These are phyloP conservation scores for Cosmorhoe ocellata DNA, from an alignment of 2,888 invertebrate genomes.

Conservation along the genomic window DNA sequence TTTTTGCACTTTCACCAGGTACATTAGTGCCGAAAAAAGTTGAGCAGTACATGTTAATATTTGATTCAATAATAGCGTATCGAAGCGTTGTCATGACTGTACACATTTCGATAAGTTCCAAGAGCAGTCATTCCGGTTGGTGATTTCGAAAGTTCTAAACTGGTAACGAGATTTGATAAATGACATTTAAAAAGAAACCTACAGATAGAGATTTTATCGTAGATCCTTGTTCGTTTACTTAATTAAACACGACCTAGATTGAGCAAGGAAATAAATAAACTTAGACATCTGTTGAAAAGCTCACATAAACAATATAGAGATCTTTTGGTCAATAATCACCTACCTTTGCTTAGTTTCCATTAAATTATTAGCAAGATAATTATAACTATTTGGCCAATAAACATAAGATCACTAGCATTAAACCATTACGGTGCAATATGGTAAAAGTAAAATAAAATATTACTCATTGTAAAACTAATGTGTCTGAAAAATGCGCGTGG, in stretches of 20 bases:
- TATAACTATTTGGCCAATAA: no score
- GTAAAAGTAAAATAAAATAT: conserved; percentile 45
- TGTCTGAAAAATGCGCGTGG: conserved; percentile 58
- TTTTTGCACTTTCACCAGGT: conserved; percentile 29
- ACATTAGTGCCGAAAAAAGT: conserved; percentile 14
- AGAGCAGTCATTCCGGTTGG: conserved; percentile 29
- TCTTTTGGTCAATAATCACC: no score
- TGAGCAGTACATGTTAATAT: conserved; percentile 1
- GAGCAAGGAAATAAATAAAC: not conserved
- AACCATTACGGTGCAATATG: conserved; percentile 47
- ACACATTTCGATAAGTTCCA: conserved; percentile 16
- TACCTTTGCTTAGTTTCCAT: no score
- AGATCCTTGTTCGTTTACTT: conserved; percentile 14
- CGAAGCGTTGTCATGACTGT: conserved; percentile 13
- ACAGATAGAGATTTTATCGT: conserved; percentile 16
- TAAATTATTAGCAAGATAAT: no score
- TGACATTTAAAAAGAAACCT: conserved; percentile 14
- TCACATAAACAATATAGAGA: no score
- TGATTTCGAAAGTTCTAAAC: conserved; percentile 34
- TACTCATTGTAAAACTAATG: conserved; percentile 56
- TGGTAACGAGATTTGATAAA: conserved; percentile 26
- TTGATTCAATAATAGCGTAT: conserved; percentile 1
- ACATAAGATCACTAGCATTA: no score
- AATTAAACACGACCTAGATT: not conserved
- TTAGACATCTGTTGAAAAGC: not conserved